Percentiles rank a stretch among this genome's conserved stretches.
Conservation (phyloP, 2,797 vertebrate genomes). For the Helarctos malayanus region DNA sequence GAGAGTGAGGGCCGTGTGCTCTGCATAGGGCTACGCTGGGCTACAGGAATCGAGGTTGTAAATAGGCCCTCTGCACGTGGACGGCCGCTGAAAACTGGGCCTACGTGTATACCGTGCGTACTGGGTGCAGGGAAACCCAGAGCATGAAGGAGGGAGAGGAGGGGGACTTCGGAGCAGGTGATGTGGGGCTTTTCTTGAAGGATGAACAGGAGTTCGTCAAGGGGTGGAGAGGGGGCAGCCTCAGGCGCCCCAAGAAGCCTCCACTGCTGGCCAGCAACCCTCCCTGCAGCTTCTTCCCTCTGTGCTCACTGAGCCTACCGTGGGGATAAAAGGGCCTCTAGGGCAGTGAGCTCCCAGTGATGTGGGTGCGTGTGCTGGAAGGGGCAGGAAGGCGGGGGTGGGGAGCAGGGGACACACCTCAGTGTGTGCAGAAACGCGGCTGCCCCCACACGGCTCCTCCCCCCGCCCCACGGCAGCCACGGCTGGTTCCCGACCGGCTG, state of each 20-base stretch:
- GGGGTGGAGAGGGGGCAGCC: neutral
- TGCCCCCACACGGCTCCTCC: neutral
- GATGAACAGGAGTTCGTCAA: neutral
- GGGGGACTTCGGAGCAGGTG: neutral
- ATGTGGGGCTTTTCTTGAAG: neutral
- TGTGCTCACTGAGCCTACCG: neutral
- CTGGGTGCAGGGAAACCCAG: neutral
- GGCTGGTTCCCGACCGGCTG: slow-evolving; percentile 62
- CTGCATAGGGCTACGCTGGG: neutral
- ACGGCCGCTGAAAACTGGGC: neutral
- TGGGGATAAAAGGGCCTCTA: neutral
- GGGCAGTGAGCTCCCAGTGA: neutral
- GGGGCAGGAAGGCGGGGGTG: neutral
- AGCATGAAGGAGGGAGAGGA: neutral
- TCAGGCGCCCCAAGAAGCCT: neutral
- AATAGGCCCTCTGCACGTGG: neutral
- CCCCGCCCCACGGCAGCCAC: neutral
- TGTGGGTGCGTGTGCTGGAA: neutral
- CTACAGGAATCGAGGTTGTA: neutral
- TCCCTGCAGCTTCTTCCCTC: neutral
- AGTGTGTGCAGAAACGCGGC: neutral
- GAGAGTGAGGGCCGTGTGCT: neutral
- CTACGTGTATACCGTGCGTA: too few species aligned
- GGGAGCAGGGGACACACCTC: neutral
- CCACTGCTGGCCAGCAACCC: neutral